Conservation (phyloP, 2,113 vertebrate species). For the Capreolus pygargus region DNA sequence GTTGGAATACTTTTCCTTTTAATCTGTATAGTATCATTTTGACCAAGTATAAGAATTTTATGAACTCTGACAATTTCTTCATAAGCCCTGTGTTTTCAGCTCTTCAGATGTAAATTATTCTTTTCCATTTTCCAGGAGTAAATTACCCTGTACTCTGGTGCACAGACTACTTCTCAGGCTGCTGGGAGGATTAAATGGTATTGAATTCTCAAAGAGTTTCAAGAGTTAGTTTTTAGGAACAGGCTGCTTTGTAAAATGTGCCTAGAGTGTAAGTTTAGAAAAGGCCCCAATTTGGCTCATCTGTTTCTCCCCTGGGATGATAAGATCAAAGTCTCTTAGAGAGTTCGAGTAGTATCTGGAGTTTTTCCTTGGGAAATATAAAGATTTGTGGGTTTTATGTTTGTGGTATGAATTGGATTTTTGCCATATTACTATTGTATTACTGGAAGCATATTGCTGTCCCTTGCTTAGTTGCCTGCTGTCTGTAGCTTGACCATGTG, state of each 20-base stretch:
- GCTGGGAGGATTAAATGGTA: not conserved
- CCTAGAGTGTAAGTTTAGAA: not conserved
- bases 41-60: slow-evolving; percentile 58
- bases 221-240: not conserved
- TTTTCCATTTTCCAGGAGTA: slow-evolving; percentile 54
- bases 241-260: not conserved
- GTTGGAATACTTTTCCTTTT: slow-evolving; percentile 9
- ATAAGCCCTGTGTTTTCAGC: slow-evolving; percentile 35
- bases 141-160: slow-evolving; percentile 32
- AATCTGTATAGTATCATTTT: slow-evolving; percentile 11
- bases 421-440: not conserved
- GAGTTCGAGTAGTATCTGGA: not conserved
- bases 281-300: not conserved
- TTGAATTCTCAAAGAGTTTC: slow-evolving; percentile 18
- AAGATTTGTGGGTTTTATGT: not conserved
- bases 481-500: not conserved
- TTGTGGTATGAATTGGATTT: not conserved
- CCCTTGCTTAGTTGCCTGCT: not conserved
- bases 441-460: not conserved
- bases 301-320: not conserved
- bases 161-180: not conserved
- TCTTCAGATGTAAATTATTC: slow-evolving; percentile 51
- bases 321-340: not conserved
- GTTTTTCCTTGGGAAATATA: not conserved
- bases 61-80: slow-evolving; percentile 54